Conservation (phyloP, 2,113 vertebrate species). For the Oryzias celebensis region DNA sequence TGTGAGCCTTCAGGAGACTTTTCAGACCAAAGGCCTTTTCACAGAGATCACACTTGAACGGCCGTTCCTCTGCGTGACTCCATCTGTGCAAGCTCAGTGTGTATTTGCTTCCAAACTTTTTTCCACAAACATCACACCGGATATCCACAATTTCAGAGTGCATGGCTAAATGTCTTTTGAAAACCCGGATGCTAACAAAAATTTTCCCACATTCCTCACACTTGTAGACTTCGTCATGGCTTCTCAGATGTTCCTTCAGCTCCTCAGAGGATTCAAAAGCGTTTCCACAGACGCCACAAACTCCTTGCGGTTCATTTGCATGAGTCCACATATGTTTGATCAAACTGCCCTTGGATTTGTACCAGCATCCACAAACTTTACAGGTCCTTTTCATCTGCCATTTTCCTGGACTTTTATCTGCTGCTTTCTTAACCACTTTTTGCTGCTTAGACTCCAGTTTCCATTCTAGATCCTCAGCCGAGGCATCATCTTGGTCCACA, state of each 20-base stretch:
- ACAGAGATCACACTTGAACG: constrained; percentile 8
- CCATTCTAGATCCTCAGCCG: too few species aligned
- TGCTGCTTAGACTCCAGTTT: too few species aligned
- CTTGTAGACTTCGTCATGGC: background rate
- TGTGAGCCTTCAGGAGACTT: background rate
- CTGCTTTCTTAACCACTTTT: too few species aligned
- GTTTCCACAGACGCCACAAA: constrained; percentile 13
- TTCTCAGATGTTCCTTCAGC: constrained; percentile 4
- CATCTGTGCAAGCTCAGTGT: background rate
- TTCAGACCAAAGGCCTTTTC: constrained; percentile 1
- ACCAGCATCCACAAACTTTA: constrained; percentile 9
- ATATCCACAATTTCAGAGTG: background rate
- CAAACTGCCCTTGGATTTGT: background rate
- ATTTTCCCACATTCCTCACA: background rate
- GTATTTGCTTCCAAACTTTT: background rate
- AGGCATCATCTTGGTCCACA: too few species aligned
- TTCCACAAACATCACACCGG: constrained; percentile 1
- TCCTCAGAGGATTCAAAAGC: background rate
- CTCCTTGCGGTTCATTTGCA: background rate
- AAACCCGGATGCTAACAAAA: background rate
- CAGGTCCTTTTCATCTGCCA: background rate
- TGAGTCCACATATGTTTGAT: constrained; percentile 1
- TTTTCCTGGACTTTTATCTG: too few species aligned
- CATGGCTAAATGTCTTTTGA: background rate
- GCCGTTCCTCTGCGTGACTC: constrained; percentile 1